Percentiles rank a stretch among this genome's conserved stretches.
Evolutionary conservation across 2,113 vertebrate species (phyloP).

Genomic region (Turnix velox): DNA sequence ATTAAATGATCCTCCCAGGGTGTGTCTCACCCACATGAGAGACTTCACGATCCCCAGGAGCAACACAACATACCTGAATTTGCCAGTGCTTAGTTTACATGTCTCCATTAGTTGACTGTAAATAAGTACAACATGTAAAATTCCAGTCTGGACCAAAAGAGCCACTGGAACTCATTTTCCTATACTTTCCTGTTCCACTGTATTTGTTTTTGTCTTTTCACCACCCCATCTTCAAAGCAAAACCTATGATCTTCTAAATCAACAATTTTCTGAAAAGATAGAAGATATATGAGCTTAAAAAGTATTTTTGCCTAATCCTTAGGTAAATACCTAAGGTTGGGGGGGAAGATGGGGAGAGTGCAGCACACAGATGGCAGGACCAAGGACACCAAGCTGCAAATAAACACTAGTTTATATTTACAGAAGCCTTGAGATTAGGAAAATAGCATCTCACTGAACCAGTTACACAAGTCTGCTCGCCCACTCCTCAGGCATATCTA

Average conservation of each 20-base stretch:
- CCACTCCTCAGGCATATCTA: not conserved
- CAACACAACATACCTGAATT: not conserved
- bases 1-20: not conserved
- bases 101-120: not conserved
- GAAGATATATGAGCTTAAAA: not conserved
- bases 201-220: not conserved
- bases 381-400: not conserved
- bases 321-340: not conserved
- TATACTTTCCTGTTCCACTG: not conserved
- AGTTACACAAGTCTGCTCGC: not conserved
- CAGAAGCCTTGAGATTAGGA: not conserved
- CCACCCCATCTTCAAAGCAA: not conserved
- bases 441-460: not conserved
- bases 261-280: not conserved
- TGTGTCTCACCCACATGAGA: slow-evolving; percentile 1
- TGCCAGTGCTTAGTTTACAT: not conserved
- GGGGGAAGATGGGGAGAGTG: too few relatives aligned
- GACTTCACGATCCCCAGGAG: not conserved
- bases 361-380: not conserved
- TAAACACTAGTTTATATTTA: not conserved
- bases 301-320: not conserved
- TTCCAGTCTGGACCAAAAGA: not conserved
- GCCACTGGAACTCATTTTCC: not conserved
- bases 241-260: not conserved
- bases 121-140: not conserved